Conservation (phyloP, 2,113 vertebrate species). For the Leuciscus idus region DNA sequence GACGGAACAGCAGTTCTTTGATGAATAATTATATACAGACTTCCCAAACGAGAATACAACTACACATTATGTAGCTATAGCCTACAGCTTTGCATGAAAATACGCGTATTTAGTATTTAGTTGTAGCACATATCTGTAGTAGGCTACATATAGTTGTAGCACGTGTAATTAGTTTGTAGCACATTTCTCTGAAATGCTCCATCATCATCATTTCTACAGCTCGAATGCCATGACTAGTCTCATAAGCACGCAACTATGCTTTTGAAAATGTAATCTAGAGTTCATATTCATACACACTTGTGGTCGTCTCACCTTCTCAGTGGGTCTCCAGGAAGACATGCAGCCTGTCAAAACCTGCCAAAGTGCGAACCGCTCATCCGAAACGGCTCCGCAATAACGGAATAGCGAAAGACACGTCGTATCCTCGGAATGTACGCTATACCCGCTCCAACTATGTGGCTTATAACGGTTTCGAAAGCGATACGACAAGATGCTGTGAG, state of each 20-base stretch:
- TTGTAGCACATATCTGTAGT: too few relatives aligned
- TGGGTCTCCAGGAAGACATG: constrained; percentile 32
- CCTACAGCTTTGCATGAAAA: background rate
- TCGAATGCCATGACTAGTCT: background rate
- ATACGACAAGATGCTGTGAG: constrained; percentile 6
- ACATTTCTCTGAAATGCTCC: background rate
- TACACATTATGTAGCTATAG: background rate
- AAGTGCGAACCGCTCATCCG: constrained; percentile 14
- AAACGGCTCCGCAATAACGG: background rate
- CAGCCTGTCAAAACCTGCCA: constrained; percentile 21
- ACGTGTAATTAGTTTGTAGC: background rate
- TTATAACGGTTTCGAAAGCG: background rate
- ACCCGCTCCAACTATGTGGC: background rate
- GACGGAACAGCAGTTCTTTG: background rate
- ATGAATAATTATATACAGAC: background rate
- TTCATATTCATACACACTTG: background rate
- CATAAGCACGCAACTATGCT: background rate
- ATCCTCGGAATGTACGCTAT: background rate
- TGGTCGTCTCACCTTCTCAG: constrained; percentile 17
- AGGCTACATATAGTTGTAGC: too few relatives aligned
- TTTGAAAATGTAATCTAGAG: background rate
- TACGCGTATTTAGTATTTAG: background rate
- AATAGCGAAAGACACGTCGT: background rate
- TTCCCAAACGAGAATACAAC: background rate
- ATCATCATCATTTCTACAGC: constrained; percentile 13